These are phyloP conservation scores for Papilio demoleus DNA, from an alignment of 2,888 invertebrate species.

Conservation along the genomic window DNA sequence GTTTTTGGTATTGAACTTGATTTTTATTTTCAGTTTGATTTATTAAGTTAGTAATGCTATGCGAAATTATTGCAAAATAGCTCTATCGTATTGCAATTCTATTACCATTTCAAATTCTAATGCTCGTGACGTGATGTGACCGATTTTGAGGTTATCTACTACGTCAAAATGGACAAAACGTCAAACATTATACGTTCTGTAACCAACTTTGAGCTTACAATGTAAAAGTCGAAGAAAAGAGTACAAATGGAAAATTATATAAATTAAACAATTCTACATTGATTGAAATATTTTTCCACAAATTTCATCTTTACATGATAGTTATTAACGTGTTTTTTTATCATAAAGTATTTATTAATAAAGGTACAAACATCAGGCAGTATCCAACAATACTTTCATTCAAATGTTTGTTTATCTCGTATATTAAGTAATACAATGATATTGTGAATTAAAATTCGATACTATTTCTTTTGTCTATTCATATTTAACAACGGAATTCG, in stretches of 20 bases:
- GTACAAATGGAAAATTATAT: neutral
- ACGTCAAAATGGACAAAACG: constrained; percentile 31
- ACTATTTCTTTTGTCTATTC: neutral
- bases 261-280: neutral
- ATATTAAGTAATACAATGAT: neutral
- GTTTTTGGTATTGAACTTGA: neutral
- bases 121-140: constrained; percentile 14
- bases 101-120: constrained; percentile 23
- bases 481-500: neutral
- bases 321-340: too few relatives aligned
- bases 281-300: neutral
- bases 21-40: constrained; percentile 14
- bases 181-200: constrained; percentile 7
- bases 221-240: neutral
- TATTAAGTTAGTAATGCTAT: neutral
- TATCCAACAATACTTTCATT: too few relatives aligned
- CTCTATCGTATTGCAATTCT: neutral
- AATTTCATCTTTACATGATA: neutral
- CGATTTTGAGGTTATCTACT: constrained; percentile 29
- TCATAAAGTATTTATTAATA: neutral
- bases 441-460: too few relatives aligned
- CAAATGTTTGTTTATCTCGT: neutral
- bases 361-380: too few relatives aligned
- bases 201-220: neutral
- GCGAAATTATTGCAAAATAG: neutral